phyloP scores from a whole-genome alignment of 37 sponge, comb jelly and placozoan species.

The Aphrocallistes beatrix region DNA sequence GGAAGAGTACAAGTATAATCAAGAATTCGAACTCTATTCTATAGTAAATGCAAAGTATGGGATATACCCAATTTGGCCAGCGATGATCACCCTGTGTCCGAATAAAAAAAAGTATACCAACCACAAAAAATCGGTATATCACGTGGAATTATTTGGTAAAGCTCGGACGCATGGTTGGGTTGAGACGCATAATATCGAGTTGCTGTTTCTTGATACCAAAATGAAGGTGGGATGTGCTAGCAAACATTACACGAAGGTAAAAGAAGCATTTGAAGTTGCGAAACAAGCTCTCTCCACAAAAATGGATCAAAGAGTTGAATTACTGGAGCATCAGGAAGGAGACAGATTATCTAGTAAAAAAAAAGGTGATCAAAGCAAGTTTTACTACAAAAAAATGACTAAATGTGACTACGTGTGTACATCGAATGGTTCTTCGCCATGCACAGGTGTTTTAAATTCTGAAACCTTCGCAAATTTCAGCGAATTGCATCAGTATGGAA shows the following conservation, averaged over 20 bases:
- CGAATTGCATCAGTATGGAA: not conserved
- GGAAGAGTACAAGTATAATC: not conserved
- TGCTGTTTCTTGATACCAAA: not conserved
- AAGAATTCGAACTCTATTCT: not conserved
- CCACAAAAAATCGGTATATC: not conserved
- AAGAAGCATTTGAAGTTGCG: not conserved
- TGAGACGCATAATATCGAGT: not conserved
- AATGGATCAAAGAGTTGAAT: not conserved
- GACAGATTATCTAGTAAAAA: not conserved
- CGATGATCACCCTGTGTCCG: not conserved
- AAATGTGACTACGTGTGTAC: not conserved
- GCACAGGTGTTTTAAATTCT: not conserved
- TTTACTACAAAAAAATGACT: not conserved
- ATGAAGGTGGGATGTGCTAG: not conserved
- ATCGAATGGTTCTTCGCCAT: not conserved
- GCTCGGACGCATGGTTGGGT: not conserved
- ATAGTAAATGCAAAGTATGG: not conserved
- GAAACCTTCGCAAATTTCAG: constrained; percentile 2
- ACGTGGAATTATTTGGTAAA: not conserved
- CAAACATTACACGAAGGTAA: not conserved
- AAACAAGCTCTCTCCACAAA: not conserved
- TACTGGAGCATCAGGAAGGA: not conserved
- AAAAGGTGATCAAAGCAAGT: not conserved
- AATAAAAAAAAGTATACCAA: not conserved
- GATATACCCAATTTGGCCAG: not conserved